Conservation (phyloP, 2,113 vertebrate species). For the Eidolon helvum region DNA sequence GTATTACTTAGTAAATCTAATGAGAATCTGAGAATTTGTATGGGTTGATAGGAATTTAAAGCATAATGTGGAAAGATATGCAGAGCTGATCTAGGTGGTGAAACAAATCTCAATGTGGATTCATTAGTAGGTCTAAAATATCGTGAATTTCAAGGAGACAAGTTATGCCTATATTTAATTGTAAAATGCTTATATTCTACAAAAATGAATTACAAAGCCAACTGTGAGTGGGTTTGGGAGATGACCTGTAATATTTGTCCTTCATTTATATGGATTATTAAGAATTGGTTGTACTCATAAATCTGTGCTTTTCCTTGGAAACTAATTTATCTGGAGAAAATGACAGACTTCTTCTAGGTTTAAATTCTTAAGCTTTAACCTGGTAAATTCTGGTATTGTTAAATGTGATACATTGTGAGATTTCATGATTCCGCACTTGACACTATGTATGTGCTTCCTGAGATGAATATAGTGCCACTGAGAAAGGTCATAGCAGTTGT, state of each 20-base stretch:
- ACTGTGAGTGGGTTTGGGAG: neutral
- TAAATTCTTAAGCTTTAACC: slow-evolving; percentile 18
- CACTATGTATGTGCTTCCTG: neutral
- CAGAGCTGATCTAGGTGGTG: neutral
- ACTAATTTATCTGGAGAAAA: slow-evolving; percentile 18
- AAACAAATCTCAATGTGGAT: neutral
- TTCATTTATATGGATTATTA: neutral
- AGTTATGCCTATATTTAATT: neutral
- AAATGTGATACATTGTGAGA: neutral
- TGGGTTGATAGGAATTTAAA: neutral
- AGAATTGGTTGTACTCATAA: slow-evolving; percentile 9
- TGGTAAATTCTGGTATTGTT: neutral
- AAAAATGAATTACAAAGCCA: slow-evolving; percentile 32
- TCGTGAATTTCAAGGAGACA: neutral
- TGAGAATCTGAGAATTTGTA: neutral
- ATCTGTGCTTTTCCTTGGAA: slow-evolving; percentile 31
- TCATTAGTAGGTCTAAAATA: slow-evolving; percentile 26
- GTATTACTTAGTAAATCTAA: neutral
- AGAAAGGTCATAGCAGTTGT: neutral
- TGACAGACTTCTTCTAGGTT: neutral
- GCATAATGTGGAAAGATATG: neutral
- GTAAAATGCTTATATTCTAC: slow-evolving; percentile 12
- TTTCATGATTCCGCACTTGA: neutral
- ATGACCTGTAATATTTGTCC: slow-evolving; percentile 27
- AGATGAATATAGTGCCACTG: neutral